phyloP scores from a whole-genome alignment of 2,113 vertebrate species.

The Monarcha castaneiventris region DNA sequence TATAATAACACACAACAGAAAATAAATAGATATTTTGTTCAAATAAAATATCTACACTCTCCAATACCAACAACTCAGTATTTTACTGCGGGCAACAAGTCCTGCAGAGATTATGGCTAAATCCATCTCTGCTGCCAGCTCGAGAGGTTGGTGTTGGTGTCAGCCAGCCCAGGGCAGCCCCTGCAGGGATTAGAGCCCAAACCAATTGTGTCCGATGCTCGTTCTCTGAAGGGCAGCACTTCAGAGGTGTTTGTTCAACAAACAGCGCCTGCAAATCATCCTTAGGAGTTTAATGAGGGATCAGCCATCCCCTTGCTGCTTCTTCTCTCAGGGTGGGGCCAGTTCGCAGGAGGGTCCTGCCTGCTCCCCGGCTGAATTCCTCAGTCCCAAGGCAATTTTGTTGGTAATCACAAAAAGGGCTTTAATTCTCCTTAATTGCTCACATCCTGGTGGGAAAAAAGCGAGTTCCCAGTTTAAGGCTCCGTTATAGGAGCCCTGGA shows the following conservation, averaged over 20 bases:
- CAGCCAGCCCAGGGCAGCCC: accelerated
- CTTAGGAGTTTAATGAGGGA: not conserved
- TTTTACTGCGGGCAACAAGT: not conserved
- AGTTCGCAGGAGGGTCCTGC: not conserved
- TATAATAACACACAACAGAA: not conserved
- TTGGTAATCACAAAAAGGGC: not conserved
- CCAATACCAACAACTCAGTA: accelerated
- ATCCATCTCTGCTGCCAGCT: not conserved
- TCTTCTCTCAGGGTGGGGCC: accelerated
- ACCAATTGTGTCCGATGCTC: accelerated
- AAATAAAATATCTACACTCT: accelerated
- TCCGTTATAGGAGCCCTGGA: accelerated
- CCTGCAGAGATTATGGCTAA: not conserved
- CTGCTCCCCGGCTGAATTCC: not conserved
- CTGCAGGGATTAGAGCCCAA: not conserved
- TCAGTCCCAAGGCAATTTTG: not conserved
- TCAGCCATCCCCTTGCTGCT: not conserved
- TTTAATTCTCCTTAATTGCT: not conserved
- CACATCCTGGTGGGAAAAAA: not conserved
- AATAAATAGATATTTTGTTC: accelerated
- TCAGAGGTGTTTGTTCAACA: not conserved
- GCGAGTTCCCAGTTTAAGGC: not conserved
- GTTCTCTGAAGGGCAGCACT: not conserved
- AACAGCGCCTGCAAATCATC: not conserved
- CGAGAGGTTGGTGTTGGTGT: accelerated